phyloP scores from a whole-genome alignment of 2,888 invertebrate species.

The Conus canariensis region DNA sequence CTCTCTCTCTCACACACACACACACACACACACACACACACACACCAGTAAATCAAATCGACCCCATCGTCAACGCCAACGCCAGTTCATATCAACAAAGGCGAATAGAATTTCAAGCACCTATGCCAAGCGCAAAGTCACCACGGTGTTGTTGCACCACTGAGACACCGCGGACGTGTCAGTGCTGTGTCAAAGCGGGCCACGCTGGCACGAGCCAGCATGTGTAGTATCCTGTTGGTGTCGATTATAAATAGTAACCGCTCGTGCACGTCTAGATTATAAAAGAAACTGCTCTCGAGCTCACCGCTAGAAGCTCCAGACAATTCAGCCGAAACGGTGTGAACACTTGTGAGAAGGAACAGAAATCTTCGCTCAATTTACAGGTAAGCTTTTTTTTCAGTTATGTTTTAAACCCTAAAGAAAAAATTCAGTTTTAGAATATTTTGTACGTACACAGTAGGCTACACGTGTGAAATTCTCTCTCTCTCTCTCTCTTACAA shows the following conservation, averaged over 20 bases:
- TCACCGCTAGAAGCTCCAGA: not conserved
- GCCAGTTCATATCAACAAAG: no score
- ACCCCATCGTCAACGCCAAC: no score
- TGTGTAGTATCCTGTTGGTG: not conserved
- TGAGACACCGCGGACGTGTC: not conserved
- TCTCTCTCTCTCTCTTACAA: no score
- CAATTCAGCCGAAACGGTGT: not conserved
- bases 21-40: no score
- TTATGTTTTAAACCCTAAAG: not conserved
- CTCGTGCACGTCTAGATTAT: not conserved
- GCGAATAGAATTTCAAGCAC: no score
- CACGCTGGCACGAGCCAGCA: not conserved
- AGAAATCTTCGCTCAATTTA: not conserved
- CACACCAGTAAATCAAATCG: no score
- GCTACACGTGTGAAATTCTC: no score
- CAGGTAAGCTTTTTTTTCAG: not conserved
- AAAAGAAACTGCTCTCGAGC: not conserved
- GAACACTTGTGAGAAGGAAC: not conserved
- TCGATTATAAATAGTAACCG: not conserved
- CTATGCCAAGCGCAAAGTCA: no score
- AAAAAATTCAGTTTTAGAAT: no score
- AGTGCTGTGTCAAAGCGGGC: not conserved
- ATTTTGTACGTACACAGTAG: no score
- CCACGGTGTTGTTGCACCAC: not conserved
- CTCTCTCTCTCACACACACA: no score